phyloP scores from a whole-genome alignment of 2,797 vertebrate species.

The Arctocebus calabarensis region DNA sequence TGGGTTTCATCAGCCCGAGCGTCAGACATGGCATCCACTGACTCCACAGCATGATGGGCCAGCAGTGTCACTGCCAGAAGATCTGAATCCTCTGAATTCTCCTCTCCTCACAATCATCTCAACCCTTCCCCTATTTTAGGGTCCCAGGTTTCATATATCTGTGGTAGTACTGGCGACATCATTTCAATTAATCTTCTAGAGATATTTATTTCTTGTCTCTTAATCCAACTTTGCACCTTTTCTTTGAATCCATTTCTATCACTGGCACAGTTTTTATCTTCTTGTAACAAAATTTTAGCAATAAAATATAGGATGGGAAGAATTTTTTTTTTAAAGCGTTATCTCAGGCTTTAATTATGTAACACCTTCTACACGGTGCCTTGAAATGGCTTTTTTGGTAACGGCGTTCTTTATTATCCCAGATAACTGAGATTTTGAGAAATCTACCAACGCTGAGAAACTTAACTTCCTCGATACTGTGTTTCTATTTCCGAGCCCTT shows the following conservation, averaged over 20 bases:
- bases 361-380: not conserved
- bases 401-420: not conserved
- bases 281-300: not conserved
- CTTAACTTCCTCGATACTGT: not conserved
- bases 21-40: not conserved
- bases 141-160: not conserved
- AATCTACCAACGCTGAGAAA: not conserved
- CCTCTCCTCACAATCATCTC: not conserved
- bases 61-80: not conserved
- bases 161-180: not conserved
- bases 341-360: not conserved
- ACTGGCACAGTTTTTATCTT: not conserved
- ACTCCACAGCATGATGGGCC: not conserved
- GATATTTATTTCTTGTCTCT: constrained; percentile 16
- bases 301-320: not conserved
- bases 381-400: not conserved
- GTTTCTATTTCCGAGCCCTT: not conserved
- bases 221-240: not conserved
- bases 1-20: not conserved
- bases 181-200: not conserved
- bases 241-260: not conserved
- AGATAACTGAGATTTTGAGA: constrained; percentile 32
- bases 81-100: not conserved
- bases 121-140: not conserved
- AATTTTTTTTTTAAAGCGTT: not conserved